These are phyloP conservation scores for Sminthurides aquaticus DNA, from an alignment of 2,888 invertebrate genomes.

Conservation along the genomic window DNA sequence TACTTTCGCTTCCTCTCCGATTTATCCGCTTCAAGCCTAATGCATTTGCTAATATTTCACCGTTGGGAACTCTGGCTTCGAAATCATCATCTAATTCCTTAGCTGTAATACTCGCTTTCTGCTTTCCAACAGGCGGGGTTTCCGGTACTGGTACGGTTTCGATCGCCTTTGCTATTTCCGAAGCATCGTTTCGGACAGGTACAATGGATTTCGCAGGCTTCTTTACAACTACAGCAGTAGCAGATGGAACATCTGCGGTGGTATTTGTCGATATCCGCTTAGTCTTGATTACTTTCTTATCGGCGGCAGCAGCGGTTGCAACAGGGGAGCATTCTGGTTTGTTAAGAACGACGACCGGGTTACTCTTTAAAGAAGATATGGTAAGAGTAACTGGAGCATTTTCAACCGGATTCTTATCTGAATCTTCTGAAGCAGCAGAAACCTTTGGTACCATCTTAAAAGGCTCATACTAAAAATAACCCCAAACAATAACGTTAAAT, in stretches of 20 bases:
- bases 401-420: too few species aligned
- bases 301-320: conserved; percentile 6
- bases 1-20: conserved; percentile 6
- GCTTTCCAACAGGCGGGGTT: conserved; percentile 17
- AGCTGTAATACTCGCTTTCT: not conserved
- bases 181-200: not conserved
- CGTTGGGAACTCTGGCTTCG: conserved; percentile 20
- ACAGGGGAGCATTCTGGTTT: conserved; percentile 17
- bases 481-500: too few species aligned
- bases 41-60: conserved; percentile 38
- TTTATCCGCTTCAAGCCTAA: conserved; percentile 30
- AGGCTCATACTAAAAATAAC: too few species aligned
- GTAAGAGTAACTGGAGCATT: conserved; percentile 35
- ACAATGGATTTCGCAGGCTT: not conserved
- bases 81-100: conserved; percentile 29
- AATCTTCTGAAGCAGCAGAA: too few species aligned
- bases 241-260: not conserved
- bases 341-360: conserved; percentile 35
- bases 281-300: not conserved
- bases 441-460: too few species aligned
- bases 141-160: conserved; percentile 19
- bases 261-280: not conserved
- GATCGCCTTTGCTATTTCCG: not conserved
- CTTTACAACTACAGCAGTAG: too few species aligned
- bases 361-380: conserved; percentile 41